phyloP scores from a whole-genome alignment of 2,797 vertebrate species.

The Miopithecus talapoin region DNA sequence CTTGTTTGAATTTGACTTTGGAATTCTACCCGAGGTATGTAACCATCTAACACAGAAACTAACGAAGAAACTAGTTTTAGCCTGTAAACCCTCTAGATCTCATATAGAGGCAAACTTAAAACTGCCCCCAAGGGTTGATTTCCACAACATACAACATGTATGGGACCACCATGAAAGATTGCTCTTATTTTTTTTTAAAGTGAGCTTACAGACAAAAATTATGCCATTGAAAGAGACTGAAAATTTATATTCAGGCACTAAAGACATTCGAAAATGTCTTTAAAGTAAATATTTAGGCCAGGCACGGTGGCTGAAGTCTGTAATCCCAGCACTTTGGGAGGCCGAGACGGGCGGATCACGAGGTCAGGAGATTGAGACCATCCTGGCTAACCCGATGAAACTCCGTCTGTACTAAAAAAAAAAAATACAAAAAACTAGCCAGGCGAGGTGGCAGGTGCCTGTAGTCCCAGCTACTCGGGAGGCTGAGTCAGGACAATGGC shows the following conservation, averaged over 20 bases:
- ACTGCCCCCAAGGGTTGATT: not conserved
- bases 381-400: no score
- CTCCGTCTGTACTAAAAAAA: no score
- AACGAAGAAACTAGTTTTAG: not conserved
- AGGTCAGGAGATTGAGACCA: no score
- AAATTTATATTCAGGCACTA: not conserved
- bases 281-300: not conserved
- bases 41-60: not conserved
- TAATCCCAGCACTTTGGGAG: no score
- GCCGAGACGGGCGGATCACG: no score
- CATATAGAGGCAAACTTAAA: not conserved
- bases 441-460: no score
- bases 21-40: not conserved
- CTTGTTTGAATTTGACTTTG: not conserved
- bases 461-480: no score
- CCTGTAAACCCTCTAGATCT: not conserved
- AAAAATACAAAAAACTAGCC: no score
- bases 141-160: not conserved
- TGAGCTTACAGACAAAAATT: not conserved
- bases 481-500: no score
- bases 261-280: not conserved
- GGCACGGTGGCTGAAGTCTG: no score
- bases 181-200: not conserved
- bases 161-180: not conserved
- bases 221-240: not conserved